Percentiles rank a stretch among this genome's conserved stretches.
These are phyloP conservation scores for Neosilurus mollespiculum DNA, from an alignment of 2,797 vertebrate species.

Conservation along the genomic window DNA sequence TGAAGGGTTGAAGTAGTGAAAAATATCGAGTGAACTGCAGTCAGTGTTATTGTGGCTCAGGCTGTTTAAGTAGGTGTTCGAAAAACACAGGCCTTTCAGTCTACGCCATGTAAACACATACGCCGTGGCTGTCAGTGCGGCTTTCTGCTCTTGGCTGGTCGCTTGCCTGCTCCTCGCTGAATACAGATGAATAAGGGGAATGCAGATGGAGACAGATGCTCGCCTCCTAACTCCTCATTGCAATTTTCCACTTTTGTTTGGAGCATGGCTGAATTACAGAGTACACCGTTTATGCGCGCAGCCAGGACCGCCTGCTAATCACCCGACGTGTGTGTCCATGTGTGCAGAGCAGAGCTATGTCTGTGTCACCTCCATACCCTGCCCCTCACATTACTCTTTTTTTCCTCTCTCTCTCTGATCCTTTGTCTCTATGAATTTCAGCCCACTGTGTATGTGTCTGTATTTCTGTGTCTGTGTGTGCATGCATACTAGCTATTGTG, in stretches of 20 bases:
- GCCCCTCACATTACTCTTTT: neutral
- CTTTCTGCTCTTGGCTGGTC: neutral
- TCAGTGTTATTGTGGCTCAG: conserved; percentile 5
- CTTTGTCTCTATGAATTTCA: conserved; percentile 11
- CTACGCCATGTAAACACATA: neutral
- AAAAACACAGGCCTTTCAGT: conserved; percentile 15
- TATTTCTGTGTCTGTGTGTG: conserved; percentile 4
- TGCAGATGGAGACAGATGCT: conserved; percentile 37
- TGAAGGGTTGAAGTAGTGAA: neutral
- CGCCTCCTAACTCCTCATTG: conserved; percentile 22
- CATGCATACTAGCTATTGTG: neutral
- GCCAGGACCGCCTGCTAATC: conserved; percentile 6
- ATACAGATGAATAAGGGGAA: conserved; percentile 11
- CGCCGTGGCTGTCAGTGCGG: neutral
- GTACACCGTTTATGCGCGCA: neutral
- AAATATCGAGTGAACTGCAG: neutral
- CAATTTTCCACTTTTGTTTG: conserved; percentile 42
- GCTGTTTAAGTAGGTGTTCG: conserved; percentile 14
- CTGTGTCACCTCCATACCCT: neutral
- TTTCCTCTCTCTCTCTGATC: neutral
- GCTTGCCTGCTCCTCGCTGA: neutral
- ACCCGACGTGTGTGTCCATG: conserved; percentile 5
- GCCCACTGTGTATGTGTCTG: neutral
- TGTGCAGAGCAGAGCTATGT: neutral
- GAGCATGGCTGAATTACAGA: conserved; percentile 16